Base-by-base conservation (phyloP, 2,888 invertebrate genomes). In the Nemurella pictetii region DNA sequence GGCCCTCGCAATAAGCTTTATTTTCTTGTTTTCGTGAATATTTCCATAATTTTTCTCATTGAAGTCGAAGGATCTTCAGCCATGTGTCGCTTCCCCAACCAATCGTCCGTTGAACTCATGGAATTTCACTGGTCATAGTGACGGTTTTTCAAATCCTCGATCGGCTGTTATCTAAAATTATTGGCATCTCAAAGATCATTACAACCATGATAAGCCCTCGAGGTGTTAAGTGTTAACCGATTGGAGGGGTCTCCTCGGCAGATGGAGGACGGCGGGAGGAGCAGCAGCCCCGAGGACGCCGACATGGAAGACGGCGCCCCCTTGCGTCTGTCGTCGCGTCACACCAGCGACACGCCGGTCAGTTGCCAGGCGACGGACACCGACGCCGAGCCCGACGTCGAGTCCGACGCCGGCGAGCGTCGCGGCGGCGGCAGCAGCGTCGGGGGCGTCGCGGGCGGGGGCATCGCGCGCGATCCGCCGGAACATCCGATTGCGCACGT, bases 321-420 rank as follows among this genome's bases (percentile, higher is more conserved):
- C 12, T 86, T 87, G 27, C 86, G 86, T 72, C 85, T 87, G 32
- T 86, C 87, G 20, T 86, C 87, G 84, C 85, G 87, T 0, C 84
- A 85, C 4, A 26, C 72, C 15, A 86, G 86, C 82, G 87, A 85
- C 55, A 87, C 88, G 4, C 87, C 88, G 0, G 86, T 86, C 84
- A 87, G 87, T 81, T 87, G 88, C 72, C 84, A 84, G 30, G 87
- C 86, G 27, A 86, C 87, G 25, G 88, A 86, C 78, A 85, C 86
- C 25, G 86, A 86, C 25, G 83, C 85, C 74, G 86, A 86, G 36
- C 84, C 84, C 7, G 86, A 86, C 25, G 36, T 83, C 30, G 86
- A 86, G 75, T 84, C 86, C 25, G 86, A 86, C 15, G 32, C 74
- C 80, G 85, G 84, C 28, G 86, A 84, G n/a, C 35, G 84, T 29